phyloP scores from a whole-genome alignment of 2,797 vertebrate species.

The Anabas testudineus region DNA sequence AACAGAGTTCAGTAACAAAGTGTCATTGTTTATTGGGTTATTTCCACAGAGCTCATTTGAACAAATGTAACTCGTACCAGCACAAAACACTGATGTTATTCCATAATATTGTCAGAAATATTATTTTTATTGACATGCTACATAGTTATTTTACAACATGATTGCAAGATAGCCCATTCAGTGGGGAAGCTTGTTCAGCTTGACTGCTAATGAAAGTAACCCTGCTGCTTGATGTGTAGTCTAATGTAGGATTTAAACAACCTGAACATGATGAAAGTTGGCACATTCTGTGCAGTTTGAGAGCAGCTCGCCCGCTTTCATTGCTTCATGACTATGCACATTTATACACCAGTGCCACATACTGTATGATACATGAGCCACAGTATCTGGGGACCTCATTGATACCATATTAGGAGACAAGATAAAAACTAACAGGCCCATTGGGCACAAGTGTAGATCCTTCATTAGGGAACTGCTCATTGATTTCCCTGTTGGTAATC shows the following conservation, averaged over 20 bases:
- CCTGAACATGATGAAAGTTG: slow-evolving; percentile 42
- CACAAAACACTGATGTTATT: slow-evolving; percentile 57
- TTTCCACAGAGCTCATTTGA: slow-evolving; percentile 54
- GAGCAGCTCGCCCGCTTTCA: slow-evolving; percentile 10
- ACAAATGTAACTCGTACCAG: slow-evolving; percentile 33
- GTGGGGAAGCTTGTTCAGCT: slow-evolving; percentile 50
- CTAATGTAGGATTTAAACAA: slow-evolving; percentile 42
- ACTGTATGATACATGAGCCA: slow-evolving; percentile 66
- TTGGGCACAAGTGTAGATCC: slow-evolving; percentile 79
- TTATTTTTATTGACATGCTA: slow-evolving; percentile 55
- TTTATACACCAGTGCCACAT: slow-evolving; percentile 31
- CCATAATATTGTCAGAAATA: slow-evolving; percentile 39
- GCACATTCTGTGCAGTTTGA: slow-evolving; percentile 44
- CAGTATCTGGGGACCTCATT: slow-evolving; percentile 66
- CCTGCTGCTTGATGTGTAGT: slow-evolving; percentile 56
- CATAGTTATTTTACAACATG: slow-evolving; percentile 41
- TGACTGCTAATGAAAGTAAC: slow-evolving; percentile 62
- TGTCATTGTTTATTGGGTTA: slow-evolving; percentile 52
- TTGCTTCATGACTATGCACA: slow-evolving; percentile 32
- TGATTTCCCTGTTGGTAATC: slow-evolving; percentile 85
- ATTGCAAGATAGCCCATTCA: slow-evolving; percentile 40
- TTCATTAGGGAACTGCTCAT: slow-evolving; percentile 81
- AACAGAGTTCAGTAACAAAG: slow-evolving; percentile 39
- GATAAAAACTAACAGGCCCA: slow-evolving; percentile 77
- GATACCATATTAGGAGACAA: slow-evolving; percentile 76